Conservation (phyloP, 2,797 vertebrate genomes). For the Coccyzus lansbergi region DNA sequence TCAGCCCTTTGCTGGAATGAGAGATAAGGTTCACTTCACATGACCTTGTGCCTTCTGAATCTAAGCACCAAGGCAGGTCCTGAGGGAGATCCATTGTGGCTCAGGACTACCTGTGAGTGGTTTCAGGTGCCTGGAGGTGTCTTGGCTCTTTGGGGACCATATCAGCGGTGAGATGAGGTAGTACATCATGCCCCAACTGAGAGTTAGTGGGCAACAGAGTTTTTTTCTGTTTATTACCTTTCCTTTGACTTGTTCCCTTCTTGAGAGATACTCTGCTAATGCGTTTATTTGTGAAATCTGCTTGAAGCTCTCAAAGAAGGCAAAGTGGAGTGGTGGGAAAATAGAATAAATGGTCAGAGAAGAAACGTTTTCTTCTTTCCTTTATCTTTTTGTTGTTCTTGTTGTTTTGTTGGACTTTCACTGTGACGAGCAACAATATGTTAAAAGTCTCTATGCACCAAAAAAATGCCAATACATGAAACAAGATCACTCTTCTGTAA, state of each 20-base stretch:
- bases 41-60: not conserved
- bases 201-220: not conserved
- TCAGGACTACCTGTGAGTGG: not conserved
- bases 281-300: not conserved
- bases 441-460: not conserved
- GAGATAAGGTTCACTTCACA: no score
- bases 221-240: not conserved
- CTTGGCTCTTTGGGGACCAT: not conserved
- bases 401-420: not conserved
- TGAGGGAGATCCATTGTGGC: not conserved
- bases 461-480: not conserved
- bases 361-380: not conserved
- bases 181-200: not conserved
- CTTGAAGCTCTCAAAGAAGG: not conserved
- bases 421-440: not conserved
- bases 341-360: not conserved
- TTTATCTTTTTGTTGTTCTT: no score
- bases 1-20: not conserved
- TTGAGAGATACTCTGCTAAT: not conserved
- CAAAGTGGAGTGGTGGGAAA: not conserved
- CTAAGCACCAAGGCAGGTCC: not conserved
- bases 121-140: not conserved
- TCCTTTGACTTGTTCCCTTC: not conserved
- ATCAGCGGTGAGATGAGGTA: not conserved
- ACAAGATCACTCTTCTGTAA: not conserved